Evolutionary conservation across 2,797 vertebrate genomes (phyloP).

Genomic region (Dallia pectoralis): DNA sequence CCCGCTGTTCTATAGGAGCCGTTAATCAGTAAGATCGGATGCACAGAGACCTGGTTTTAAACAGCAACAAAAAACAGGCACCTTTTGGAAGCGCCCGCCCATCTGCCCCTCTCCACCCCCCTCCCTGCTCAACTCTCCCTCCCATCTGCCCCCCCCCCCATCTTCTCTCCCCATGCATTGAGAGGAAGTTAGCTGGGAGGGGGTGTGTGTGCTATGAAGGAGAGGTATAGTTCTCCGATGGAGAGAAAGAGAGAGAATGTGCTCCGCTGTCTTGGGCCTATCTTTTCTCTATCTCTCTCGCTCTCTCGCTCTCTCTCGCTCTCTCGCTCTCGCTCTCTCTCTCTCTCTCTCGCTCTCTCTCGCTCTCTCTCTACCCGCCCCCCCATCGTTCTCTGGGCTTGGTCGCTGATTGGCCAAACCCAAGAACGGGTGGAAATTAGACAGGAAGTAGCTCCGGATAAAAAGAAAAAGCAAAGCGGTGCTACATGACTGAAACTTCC

Average conservation of each 20-base stretch:
- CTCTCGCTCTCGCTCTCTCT: not conserved
- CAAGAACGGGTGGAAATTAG: constrained; percentile 24
- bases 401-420: constrained; percentile 36
- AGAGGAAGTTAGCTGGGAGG: constrained; percentile 18
- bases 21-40: constrained; percentile 8
- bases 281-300: constrained; percentile 26
- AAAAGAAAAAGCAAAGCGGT: not conserved
- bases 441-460: constrained; percentile 50
- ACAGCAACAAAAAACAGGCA: not conserved
- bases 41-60: not conserved
- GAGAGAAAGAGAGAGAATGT: constrained; percentile 23
- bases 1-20: not conserved
- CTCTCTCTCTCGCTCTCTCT: not conserved
- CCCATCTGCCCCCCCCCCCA: not conserved
- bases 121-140: too few species aligned
- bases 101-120: not conserved
- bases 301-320: not conserved
- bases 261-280: constrained; percentile 22
- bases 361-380: constrained; percentile 2
- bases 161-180: constrained; percentile 1
- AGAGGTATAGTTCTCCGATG: not conserved
- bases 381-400: constrained; percentile 17
- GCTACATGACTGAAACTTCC: constrained; percentile 37
- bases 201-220: constrained; percentile 3
- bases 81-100: constrained; percentile 1